Evolutionary conservation across 2,797 vertebrate genomes (phyloP), one percentile per base, ranked within the genome.

Genomic region (Onychomys leucogaster): DNA sequence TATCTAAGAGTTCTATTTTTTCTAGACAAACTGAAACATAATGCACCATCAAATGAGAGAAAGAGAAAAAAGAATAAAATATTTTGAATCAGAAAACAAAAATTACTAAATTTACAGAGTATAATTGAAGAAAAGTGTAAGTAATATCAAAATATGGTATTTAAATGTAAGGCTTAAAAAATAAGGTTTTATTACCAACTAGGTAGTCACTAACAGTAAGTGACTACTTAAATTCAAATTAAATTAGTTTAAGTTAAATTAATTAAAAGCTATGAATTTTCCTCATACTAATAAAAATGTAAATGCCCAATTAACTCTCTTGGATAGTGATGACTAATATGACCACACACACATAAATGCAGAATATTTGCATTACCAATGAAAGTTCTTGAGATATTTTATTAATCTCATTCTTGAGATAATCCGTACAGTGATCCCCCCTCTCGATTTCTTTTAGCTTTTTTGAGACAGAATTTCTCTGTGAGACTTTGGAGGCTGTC

Each of bases 231-330:
- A 69, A 67, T 82, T 63, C 34, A 29, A 46, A 63, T 71, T 84
- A 90, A 89, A 55, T 81, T 90, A 94, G 29, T 73, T 94, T 71
- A 76, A 80, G 92, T 90, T n/a, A 84, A 75, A 85, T 46, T 77
- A 86, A 85, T n/a, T 86, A 46, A 69, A 92, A 94, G 55, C 6
- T 80, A 43, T 84, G 6, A 4, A 81, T 49, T 71, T 67, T 94
- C 41, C 4, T 88, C 21, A 81, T 59, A 80, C 4, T 77, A 90
- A 71, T 94, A 67, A 90, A 43, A 82, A 67, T 55, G 75, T 89
- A 75, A 92, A n/a, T 88, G 55, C 5, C 55, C 19, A 82, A 21
- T 81, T 63, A 78, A 10, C 12, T 71, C 6, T 32, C 43, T 17
- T 67, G 55, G 14, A 5, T 90, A 86, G 14, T 84, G 37, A 87